Base-by-base conservation (phyloP, 2,888 invertebrate genomes). In the Apotomis capreana region DNA sequence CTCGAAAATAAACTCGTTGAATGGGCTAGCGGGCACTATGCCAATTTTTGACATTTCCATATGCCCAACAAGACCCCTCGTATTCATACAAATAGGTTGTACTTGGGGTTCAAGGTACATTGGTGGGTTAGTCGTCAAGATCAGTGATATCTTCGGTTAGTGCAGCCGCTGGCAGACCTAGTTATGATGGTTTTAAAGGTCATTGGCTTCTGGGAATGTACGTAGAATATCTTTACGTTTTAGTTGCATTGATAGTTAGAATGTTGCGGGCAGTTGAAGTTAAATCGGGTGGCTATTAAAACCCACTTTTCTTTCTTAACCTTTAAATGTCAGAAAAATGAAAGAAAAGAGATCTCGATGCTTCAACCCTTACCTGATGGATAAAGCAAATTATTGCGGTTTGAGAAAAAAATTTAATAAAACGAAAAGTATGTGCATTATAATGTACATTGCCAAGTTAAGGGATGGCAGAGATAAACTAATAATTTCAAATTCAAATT, bases 11-110 rank as follows among this genome's bases (percentile, higher is more conserved):
- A 87, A 85, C 80, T 81, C 81, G 79, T 80, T 82, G 84, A 85
- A 86, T 84, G 80, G 79, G 76, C 75, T 40, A 75, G 77, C 77
- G 81, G 91, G 91, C 90, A 80, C 76, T 76, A 76, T 86, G 91
- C 91, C 91, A 91, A 86, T 85, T 86, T 84, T 83, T 84, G 83
- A 78, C 81, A 88, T 85, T 84, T 84, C 83, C 84, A 87, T 85
- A 79, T 77, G n/a, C 3, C 37, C 58, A n/a, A 4, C 15, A 13
- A 46, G 67, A 68, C 13, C 61, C 6, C 15, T 65, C n/a, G 8
- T 4, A 0, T n/a, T n/a, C n/a, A 40, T 67, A 70, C 9, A 61
- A 55, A 37, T 37, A 13, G 5, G 6, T 12, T n/a, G 5, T n/a
- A 13, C 10, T 13, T 3, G 60, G 13, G 46, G 55, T 8, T 65